Evolutionary conservation across 2,888 invertebrate genomes (phyloP), one percentile per base, ranked within the genome.

Genomic region (Catocala nupta): DNA sequence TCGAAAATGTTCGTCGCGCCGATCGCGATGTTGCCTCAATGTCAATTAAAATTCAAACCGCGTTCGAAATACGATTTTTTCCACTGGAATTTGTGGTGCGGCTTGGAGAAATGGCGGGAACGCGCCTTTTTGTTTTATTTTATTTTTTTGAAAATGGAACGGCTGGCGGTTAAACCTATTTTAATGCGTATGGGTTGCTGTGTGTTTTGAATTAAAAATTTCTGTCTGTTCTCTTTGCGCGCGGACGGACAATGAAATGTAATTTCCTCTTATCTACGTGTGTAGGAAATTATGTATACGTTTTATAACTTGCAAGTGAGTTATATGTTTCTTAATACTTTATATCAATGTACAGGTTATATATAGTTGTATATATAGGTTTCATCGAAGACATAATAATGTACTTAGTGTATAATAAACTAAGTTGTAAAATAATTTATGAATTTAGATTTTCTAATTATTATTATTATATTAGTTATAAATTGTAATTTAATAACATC

Each of bases 1-100:
- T 88, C 85, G 87, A 88, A 91, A 91, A 92, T 85, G 88, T 88
- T 85, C 84, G 78, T 82, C 84, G 81, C 81, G 70, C 79, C 81
- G 81, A 80, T 81, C 81, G 83, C 81, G 78, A 79, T 86, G 83
- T 83, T 85, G 86, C 82, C 85, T 90, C 91, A 92, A 90, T 90
- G 92, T 93, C 94, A 93, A 94, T 94, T 94, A 94, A 94, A 94
- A 94, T 94, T 94, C 94, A 94, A 93, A 92, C 90, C 92, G 90
- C 94, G 94, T 93, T 90, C 93, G 93, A 91, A 94, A 93, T 93
- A 92, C 94, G 94, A 94, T 94, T 94, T 94, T 94, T 94, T 93
- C 91, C 90, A 85, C 85, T 87, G 94, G 94, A 93, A 94, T 94
- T 92, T 92, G 93, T 88, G 93, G 93, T 89, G 90, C 83, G 90